A percentile compares a stretch with the other conserved stretches of the same genome.
Evolutionary conservation across 2,113 vertebrate genomes (phyloP).

Genomic region (Sturnus vulgaris): DNA sequence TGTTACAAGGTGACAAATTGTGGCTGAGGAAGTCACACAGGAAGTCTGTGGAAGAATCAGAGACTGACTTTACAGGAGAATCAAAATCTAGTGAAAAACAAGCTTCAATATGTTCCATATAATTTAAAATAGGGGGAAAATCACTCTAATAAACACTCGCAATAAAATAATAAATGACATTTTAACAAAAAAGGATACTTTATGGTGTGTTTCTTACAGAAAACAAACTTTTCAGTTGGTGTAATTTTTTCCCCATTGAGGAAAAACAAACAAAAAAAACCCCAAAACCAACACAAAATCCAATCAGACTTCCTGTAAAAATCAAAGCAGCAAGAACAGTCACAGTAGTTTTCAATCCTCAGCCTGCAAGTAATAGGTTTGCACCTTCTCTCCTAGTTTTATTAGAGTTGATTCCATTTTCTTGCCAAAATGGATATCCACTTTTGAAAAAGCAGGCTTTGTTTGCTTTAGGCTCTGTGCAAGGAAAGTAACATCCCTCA

Average conservation of each 20-base stretch:
- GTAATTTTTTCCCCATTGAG: background rate
- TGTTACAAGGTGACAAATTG: background rate
- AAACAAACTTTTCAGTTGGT: background rate
- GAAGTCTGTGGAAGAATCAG: background rate
- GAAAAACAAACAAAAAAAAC: background rate
- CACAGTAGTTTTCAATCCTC: conserved; percentile 29
- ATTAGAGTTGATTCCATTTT: conserved; percentile 51
- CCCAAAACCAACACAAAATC: background rate
- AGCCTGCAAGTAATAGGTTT: conserved; percentile 21
- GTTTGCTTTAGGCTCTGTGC: conserved; percentile 16
- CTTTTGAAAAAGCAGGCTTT: conserved; percentile 22
- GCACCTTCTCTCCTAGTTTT: background rate
- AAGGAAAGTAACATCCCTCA: background rate
- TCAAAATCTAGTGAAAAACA: background rate
- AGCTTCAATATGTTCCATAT: background rate
- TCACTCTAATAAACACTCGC: background rate
- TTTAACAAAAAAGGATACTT: background rate
- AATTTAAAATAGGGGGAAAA: background rate
- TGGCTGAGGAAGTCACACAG: background rate
- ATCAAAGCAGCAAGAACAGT: conserved; percentile 18
- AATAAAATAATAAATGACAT: background rate
- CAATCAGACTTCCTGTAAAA: background rate
- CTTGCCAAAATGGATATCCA: conserved; percentile 32
- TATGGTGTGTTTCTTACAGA: background rate
- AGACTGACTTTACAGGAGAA: background rate